Evolutionary conservation across 1,140 invertebrate species (phyloP).

Genomic region (Achroia grisella): DNA sequence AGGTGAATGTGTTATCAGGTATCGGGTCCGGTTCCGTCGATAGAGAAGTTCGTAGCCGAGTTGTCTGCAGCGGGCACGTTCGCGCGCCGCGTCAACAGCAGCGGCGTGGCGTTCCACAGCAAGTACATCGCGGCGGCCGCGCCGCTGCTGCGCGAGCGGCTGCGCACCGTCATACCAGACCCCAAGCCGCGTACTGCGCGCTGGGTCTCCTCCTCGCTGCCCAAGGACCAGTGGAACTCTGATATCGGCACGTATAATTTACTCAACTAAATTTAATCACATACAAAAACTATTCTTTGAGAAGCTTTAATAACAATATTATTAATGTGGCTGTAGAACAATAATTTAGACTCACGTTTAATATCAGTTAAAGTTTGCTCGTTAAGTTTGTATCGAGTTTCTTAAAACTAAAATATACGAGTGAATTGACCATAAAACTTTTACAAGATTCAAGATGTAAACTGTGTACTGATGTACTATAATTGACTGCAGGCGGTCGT

Average conservation of each 20-base stretch:
- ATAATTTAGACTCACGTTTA: too few species aligned
- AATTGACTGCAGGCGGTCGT: too few species aligned
- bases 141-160: constrained; percentile 82
- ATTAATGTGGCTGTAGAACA: too few species aligned
- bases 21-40: constrained; percentile 85
- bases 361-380: too few species aligned
- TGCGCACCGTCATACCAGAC: constrained; percentile 86
- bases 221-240: constrained; percentile 85
- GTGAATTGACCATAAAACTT: too few species aligned
- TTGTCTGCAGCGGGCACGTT: not conserved
- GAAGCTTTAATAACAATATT: too few species aligned
- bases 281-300: too few species aligned
- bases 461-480: too few species aligned
- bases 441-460: too few species aligned
- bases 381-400: too few species aligned
- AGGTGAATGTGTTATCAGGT: constrained; percentile 74
- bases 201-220: constrained; percentile 97
- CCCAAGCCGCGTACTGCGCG: constrained; percentile 84
- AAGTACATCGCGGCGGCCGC: constrained; percentile 91
- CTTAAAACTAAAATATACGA: too few species aligned
- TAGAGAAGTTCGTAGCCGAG: constrained; percentile 77
- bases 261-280: too few species aligned
- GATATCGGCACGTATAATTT: constrained; percentile 35
- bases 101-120: constrained; percentile 62
- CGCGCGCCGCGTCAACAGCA: not conserved